Conservation (phyloP, 2,113 vertebrate genomes). For the Gavialis gangeticus region DNA sequence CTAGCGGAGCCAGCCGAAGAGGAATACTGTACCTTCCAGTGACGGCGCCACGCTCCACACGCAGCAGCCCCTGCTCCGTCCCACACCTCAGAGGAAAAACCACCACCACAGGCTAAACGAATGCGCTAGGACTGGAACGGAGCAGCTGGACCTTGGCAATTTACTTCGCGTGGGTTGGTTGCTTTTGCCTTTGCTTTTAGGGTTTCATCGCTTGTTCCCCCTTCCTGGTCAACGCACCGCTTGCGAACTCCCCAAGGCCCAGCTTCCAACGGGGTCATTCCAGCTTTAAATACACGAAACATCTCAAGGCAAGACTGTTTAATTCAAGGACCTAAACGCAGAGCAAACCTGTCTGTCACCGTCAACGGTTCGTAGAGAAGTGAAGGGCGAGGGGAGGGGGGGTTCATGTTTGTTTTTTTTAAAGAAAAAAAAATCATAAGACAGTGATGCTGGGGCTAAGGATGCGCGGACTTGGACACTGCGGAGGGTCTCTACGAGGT, state of each 20-base stretch:
- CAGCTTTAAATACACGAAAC: conserved; percentile 81
- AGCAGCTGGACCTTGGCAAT: conserved; percentile 79
- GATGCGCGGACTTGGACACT: conserved; percentile 80
- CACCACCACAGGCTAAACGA: conserved; percentile 73
- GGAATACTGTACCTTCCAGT: conserved; percentile 71
- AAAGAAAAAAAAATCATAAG: conserved; percentile 67
- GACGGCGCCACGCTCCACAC: conserved; percentile 70
- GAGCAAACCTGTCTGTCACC: conserved; percentile 73
- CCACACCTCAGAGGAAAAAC: conserved; percentile 67
- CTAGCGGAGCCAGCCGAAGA: conserved; percentile 61
- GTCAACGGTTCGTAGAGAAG: conserved; percentile 70
- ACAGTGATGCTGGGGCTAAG: conserved; percentile 79
- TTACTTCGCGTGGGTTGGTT: conserved; percentile 24
- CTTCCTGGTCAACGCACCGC: conserved; percentile 74
- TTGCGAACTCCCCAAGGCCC: conserved; percentile 61
- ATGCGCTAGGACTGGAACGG: conserved; percentile 71
- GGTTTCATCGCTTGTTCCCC: conserved; percentile 37
- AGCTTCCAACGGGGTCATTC: conserved; percentile 58
- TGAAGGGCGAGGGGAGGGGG: conserved; percentile 46
- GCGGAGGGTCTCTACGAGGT: conserved; percentile 78
- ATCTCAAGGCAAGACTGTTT: conserved; percentile 76
- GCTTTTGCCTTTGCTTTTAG: background rate
- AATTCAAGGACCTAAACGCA: conserved; percentile 78
- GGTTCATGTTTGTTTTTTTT: conserved; percentile 38
- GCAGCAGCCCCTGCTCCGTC: conserved; percentile 69